These are phyloP conservation scores for Sphaerophoria rueppellii DNA, from an alignment of 2,888 invertebrate genomes.

Conservation along the genomic window DNA sequence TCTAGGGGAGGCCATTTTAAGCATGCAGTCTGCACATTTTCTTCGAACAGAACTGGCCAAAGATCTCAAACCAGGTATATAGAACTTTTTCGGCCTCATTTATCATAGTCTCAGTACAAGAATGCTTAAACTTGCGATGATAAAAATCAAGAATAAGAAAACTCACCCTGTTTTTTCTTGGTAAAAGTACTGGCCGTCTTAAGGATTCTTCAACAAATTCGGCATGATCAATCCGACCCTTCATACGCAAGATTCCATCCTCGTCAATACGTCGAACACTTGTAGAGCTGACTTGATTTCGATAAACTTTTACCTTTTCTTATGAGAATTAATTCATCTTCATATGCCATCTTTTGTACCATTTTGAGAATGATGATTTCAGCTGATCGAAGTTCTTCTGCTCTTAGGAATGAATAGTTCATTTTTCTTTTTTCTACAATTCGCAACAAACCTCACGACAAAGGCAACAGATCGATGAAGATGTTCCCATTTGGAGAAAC, in stretches of 20 bases:
- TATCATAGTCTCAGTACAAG: neutral
- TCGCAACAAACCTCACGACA: too few species aligned
- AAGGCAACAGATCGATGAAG: too few species aligned
- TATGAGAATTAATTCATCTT: neutral
- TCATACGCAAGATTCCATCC: neutral
- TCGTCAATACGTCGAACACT: constrained; percentile 1
- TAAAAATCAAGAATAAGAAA: neutral
- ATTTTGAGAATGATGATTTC: neutral
- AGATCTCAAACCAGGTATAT: constrained; percentile 3
- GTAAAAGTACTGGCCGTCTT: constrained; percentile 9
- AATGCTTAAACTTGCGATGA: constrained; percentile 5
- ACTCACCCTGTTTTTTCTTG: neutral
- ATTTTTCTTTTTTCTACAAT: too few species aligned
- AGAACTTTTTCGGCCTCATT: neutral
- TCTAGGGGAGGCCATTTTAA: neutral
- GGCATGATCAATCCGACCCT: neutral
- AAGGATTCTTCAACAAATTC: constrained; percentile 4
- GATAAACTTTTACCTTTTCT: neutral
- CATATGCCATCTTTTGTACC: neutral
- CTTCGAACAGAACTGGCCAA: neutral
- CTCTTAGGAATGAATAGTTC: too few species aligned
- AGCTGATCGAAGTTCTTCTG: neutral
- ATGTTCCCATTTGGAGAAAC: neutral
- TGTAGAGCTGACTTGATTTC: constrained; percentile 12
- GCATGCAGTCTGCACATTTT: neutral